These are phyloP conservation scores for Trisateles emortualis DNA, from an alignment of 2,888 invertebrate genomes.

Conservation along the genomic window DNA sequence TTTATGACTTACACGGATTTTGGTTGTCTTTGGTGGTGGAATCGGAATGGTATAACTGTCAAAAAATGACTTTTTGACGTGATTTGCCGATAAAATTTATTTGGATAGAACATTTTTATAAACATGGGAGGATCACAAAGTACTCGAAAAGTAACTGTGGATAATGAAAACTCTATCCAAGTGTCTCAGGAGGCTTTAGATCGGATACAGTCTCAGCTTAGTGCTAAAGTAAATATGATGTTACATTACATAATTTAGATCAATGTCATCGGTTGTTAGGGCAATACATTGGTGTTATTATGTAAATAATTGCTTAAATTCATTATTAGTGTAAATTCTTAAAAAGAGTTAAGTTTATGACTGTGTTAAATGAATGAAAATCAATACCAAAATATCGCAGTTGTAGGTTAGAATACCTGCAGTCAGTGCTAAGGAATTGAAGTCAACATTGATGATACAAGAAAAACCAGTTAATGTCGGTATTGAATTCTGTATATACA, in stretches of 20 bases:
- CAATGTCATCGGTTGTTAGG: conserved; percentile 75
- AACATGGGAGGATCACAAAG: conserved; percentile 88
- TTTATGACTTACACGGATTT: neutral
- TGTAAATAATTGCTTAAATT: conserved; percentile 13
- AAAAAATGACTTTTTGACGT: conserved; percentile 80
- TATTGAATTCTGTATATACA: neutral
- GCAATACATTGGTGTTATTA: conserved; percentile 49
- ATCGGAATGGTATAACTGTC: conserved; percentile 47
- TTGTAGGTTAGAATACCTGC: conserved; percentile 30
- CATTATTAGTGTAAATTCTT: conserved; percentile 4
- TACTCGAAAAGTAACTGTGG: conserved; percentile 82
- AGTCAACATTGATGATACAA: conserved; percentile 4
- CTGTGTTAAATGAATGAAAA: conserved; percentile 4
- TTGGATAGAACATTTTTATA: conserved; percentile 65
- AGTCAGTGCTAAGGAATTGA: conserved; percentile 2
- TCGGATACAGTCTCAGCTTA: conserved; percentile 78
- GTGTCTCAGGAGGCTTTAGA: conserved; percentile 83
- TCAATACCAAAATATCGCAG: conserved; percentile 25
- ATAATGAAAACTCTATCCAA: conserved; percentile 83
- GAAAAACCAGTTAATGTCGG: neutral
- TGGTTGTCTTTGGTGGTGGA: conserved; percentile 33
- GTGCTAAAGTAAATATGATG: conserved; percentile 76
- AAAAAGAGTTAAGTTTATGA: conserved; percentile 7
- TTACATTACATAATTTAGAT: conserved; percentile 83
- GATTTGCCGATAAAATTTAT: conserved; percentile 74